Conservation (phyloP, 2,888 invertebrate genomes). For the Chalcis sispes region DNA sequence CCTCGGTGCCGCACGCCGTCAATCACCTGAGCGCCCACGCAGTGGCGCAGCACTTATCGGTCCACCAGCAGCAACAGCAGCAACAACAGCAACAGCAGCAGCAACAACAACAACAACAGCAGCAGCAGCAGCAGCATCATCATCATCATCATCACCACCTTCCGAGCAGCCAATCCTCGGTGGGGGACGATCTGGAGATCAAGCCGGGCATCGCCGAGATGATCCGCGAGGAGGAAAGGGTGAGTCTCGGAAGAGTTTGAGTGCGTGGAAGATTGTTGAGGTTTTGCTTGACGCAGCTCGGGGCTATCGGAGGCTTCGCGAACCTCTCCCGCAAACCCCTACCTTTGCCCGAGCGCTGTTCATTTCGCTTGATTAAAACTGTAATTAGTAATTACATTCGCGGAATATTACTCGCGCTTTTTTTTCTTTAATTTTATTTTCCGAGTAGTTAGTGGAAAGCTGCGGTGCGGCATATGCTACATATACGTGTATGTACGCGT, state of each 20-base stretch:
- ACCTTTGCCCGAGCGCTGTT: neutral
- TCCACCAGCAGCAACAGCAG: conserved; percentile 67
- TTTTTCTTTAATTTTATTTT: conserved; percentile 27
- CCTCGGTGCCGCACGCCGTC: conserved; percentile 67
- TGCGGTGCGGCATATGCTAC: no score
- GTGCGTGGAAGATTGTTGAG: no score
- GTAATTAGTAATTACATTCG: conserved; percentile 43
- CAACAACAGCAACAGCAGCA: conserved; percentile 67
- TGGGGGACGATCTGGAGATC: conserved; percentile 89
- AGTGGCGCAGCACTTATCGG: conserved; percentile 62
- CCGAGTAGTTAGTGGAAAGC: conserved; percentile 42
- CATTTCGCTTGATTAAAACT: conserved; percentile 42
- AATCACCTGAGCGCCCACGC: conserved; percentile 71
- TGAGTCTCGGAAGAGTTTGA: conserved; percentile 78
- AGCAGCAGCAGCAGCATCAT: conserved; percentile 65
- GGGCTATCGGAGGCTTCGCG: no score
- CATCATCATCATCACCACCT: conserved; percentile 58
- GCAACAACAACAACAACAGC: conserved; percentile 67
- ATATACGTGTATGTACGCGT: neutral
- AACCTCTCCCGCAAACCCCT: neutral
- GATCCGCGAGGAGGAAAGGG: conserved; percentile 97
- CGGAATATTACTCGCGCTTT: conserved; percentile 34
- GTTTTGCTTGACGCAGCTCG: no score
- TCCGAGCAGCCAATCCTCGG: conserved; percentile 65
- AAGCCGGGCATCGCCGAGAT: conserved; percentile 96